phyloP scores from a whole-genome alignment of 2,888 invertebrate species.

The Phytoseiulus persimilis region DNA sequence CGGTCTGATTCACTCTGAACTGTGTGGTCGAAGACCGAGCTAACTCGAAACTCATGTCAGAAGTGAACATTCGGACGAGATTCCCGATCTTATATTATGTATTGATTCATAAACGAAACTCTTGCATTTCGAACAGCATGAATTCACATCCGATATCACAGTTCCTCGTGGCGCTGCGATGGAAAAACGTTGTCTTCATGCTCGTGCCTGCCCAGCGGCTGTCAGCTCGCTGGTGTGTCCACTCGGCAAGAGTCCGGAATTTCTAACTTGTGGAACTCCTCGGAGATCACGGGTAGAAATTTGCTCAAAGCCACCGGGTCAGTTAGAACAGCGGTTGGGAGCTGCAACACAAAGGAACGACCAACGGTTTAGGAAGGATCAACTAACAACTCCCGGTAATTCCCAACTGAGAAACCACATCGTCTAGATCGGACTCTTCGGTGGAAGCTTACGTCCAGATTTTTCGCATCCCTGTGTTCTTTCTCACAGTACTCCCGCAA shows the following conservation, averaged over 20 bases:
- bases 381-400: no score
- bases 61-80: background rate
- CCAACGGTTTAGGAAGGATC: no score
- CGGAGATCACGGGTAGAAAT: slow-evolving; percentile 6
- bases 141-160: slow-evolving; percentile 9
- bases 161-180: background rate
- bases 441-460: background rate
- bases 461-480: slow-evolving; percentile 58
- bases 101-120: background rate
- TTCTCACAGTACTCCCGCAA: slow-evolving; percentile 71
- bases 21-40: background rate
- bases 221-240: background rate
- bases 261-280: background rate
- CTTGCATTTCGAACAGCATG: background rate
- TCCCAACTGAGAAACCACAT: no score
- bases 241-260: background rate
- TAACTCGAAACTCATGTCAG: background rate
- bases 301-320: slow-evolving; percentile 23
- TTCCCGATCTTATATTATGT: background rate
- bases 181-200: background rate
- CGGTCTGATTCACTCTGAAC: background rate
- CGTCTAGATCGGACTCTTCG: no score
- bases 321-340: slow-evolving; percentile 1
- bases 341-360: background rate
- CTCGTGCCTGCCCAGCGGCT: background rate